Conservation (phyloP, 2,888 invertebrate genomes). For the Calephelis perditalis region DNA sequence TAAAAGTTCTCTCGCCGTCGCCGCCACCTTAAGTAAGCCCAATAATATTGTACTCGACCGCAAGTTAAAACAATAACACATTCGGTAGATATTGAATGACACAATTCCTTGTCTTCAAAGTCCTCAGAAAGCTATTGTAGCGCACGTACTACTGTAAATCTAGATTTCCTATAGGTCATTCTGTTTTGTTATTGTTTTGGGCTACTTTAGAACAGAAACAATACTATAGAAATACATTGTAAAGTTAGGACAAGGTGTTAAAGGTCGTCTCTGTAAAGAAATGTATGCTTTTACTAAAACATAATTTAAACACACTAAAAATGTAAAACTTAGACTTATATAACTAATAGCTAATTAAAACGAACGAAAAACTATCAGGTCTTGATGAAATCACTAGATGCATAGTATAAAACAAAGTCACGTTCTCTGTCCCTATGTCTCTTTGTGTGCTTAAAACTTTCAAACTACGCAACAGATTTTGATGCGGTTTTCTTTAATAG, state of each 20-base stretch:
- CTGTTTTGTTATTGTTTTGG: slow-evolving; percentile 14
- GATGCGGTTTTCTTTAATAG: too few species aligned
- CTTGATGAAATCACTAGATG: background rate
- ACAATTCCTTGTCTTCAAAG: slow-evolving; percentile 24
- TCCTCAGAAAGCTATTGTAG: slow-evolving; percentile 27
- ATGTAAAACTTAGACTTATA: too few species aligned
- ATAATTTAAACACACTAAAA: too few species aligned
- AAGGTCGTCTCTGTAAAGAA: too few species aligned
- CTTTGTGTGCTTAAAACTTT: too few species aligned
- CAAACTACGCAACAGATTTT: too few species aligned
- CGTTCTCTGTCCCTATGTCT: too few species aligned
- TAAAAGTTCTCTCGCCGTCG: too few species aligned
- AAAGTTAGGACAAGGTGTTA: background rate
- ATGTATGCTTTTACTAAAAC: too few species aligned
- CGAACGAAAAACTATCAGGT: too few species aligned
- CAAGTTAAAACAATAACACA: slow-evolving; percentile 65
- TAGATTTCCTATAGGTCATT: slow-evolving; percentile 41
- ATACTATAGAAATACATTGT: background rate
- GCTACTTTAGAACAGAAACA: background rate
- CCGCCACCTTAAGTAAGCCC: background rate
- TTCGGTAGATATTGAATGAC: slow-evolving; percentile 44
- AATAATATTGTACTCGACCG: slow-evolving; percentile 30
- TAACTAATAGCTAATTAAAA: too few species aligned
- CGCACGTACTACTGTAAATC: slow-evolving; percentile 31
- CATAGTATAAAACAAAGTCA: too few species aligned